Evolutionary conservation across 1,140 invertebrate genomes (phyloP), one percentile per base, ranked within the genome.

Genomic region (Drosophila arawakana): DNA sequence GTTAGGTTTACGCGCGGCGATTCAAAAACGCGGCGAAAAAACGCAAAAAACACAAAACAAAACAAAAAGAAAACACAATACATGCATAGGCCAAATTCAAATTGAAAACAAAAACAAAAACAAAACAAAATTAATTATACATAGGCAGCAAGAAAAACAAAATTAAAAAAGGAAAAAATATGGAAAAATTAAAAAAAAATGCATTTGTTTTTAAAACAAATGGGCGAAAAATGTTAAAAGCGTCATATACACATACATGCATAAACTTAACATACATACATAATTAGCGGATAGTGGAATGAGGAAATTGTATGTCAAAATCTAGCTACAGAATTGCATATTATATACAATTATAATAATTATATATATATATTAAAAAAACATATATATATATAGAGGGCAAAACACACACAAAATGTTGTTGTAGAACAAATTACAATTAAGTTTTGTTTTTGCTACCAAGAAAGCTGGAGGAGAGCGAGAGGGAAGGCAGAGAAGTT

Each of bases 391-490:
- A 71, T 85, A 88, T 88, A 88, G 69, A 54, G 83, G 83, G 73
- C 83, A 86, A 88, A 85, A 74, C 25, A 30, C 25, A 84, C 15
- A 59, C 80, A 84, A 81, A 89, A 89, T 81, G 84, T 89, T 89
- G 84, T 89, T 89, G 84, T 89, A 89, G 84, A 73, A 30, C 60
- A 81, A 89, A 84, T 89, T 89, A 89, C 85, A 89, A 90, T 89
- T 89, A 89, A 89, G 84, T 89, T 89, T 89, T 89, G 84, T 86
- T 86, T 30, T 86, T 86, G 84, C 83, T 80, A 86, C 79, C 69
- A 30, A 30, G 63, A 76, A 49, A 55, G 37, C 44, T 55, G 46
- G 46, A 57, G 44, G 15, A 43, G 25, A 15, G 6, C 1, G 18
- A 30, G 49, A 69, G 78, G 59, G 34, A 70, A 72, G 47, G 43